Evolutionary conservation across 1,140 invertebrate species (phyloP), one percentile per base, ranked within the genome.

Genomic region (Calosoma granatense): DNA sequence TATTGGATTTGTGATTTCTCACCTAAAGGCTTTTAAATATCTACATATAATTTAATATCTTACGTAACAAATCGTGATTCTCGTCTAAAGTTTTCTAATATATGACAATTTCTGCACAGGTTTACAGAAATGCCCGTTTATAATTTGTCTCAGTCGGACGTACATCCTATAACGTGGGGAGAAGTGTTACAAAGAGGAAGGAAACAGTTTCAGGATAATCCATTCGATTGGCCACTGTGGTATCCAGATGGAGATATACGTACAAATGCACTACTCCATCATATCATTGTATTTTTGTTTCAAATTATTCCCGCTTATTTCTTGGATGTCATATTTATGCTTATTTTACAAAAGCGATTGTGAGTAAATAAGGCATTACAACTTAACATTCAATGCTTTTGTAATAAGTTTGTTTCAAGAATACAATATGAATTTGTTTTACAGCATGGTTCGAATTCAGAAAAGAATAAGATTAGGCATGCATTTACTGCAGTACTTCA

Each of bases 401-500:
- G 26, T 20, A 51, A 51, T n/a, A n/a, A n/a, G n/a, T n/a, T n/a
- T n/a, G n/a, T n/a, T n/a, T n/a, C n/a, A n/a, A n/a, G n/a, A 51
- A 15, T 53, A 26, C 26, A 51, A 36, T 54, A 26, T 21, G 54
- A 47, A 55, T 58, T 51, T 60, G 63, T 51, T 53, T 61, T 72
- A 21, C 67, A 80, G 79, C 56, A 75, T 81, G 75, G 65, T 80
- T 0, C 67, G 74, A 51, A 70, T 81, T 12, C 78, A 81, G 60
- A 71, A 75, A 17, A 67, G 72, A 54, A 76, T 80, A 23, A 72
- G 66, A 22, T 68, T 75, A 55, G 79, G 79, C 1, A 63, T 79
- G 26, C 67, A 77, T 54, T 72, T 80, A 0, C 70, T 89, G 17
- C 80, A 87, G 64, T 88, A 80, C 64, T 90, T 88, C 68, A 89